phyloP scores from a whole-genome alignment of 1,140 invertebrate species.

The Trachymyrmex septentrionalis region DNA sequence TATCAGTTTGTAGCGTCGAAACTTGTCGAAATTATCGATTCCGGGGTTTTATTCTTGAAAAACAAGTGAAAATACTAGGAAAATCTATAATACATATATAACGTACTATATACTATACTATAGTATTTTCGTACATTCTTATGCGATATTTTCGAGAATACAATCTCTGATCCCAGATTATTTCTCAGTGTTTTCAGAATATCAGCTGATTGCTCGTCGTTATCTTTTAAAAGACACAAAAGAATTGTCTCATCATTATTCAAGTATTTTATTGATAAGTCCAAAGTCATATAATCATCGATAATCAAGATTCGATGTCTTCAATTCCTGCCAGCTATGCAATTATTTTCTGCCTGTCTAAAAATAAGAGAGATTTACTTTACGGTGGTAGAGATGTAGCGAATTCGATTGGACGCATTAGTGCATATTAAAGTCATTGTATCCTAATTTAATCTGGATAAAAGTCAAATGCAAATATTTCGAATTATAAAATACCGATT shows the following conservation, averaged over 20 bases:
- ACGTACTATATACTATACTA: no score
- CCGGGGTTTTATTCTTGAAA: no score
- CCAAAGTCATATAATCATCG: background rate
- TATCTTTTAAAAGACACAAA: slow-evolving; percentile 44
- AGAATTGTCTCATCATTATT: slow-evolving; percentile 7
- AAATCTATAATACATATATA: no score
- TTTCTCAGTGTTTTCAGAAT: background rate
- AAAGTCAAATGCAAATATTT: no score
- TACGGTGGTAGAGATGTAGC: background rate
- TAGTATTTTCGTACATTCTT: no score
- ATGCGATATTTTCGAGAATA: no score
- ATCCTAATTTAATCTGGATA: no score
- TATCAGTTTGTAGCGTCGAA: background rate
- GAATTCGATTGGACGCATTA: no score
- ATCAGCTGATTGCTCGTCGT: slow-evolving; percentile 12
- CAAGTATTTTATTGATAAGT: slow-evolving; percentile 30
- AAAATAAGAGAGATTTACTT: slow-evolving; percentile 26
- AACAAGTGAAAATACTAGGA: no score
- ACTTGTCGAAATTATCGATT: background rate
- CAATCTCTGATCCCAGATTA: background rate
- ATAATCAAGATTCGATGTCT: background rate
- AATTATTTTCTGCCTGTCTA: background rate
- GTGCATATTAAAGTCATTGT: no score
- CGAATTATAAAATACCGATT: no score
- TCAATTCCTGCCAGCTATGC: slow-evolving; percentile 2